Base-by-base conservation (phyloP, 2,888 invertebrate genomes). In the Hoplodrina blanda region DNA sequence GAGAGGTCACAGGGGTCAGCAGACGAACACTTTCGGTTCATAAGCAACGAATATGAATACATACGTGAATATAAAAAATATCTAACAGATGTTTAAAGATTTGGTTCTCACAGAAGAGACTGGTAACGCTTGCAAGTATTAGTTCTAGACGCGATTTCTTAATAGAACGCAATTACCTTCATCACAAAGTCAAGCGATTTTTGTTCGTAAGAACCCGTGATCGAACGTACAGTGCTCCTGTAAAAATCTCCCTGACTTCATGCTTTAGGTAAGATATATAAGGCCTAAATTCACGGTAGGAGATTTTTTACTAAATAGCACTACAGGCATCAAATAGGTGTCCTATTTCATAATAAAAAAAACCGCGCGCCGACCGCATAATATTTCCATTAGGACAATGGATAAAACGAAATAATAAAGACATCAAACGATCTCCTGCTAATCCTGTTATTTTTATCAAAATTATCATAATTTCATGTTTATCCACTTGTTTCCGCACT, bases 1-100 rank as follows among this genome's bases (percentile, higher is more conserved):
- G 53, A 13, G 62, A 62, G 74, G 66, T 73, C 74, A 50, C 33
- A 8, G 19, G n/a, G 62, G 75, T 60, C 73, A 66, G 50, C 73
- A 49, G 57, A 62, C 37, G 37, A 57, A 53, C 71, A 62, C 52
- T 72, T 63, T 72, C 73, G 50, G 64, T 52, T 56, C 52, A 63
- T 33, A 53, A 54, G 25, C 25, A 10, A 11, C 60, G 19, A 56
- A 73, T 46, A 17, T 46, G 5, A 56, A 66, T 50, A 50, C 1
- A 60, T 13, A 46, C 7, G 19, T 25, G 19, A 2, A 37, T 37
- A 37, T 37, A 2, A 61, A 25, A 11, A 25, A 13, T 41, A 49
- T 52, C 4, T 69, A 19, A 33, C 20, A 37, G 19, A 59, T 44
- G 13, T 46, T 44, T 13, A 6, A 11, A 53, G 2, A 11, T 20